Conservation (phyloP, 1,140 invertebrate species). For the Micrasema longulum region DNA sequence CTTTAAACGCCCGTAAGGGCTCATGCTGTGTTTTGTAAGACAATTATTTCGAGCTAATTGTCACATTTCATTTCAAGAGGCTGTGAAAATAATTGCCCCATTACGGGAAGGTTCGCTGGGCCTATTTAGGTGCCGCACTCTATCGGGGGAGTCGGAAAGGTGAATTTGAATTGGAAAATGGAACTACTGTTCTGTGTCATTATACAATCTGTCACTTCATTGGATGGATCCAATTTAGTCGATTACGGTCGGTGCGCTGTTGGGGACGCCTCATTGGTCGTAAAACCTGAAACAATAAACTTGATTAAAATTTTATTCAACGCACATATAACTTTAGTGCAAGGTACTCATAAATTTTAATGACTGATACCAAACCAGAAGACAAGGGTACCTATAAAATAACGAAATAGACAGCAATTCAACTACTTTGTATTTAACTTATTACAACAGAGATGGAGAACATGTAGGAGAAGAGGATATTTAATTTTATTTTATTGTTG, state of each 20-base stretch:
- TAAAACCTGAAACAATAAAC: slow-evolving; percentile 22
- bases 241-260: slow-evolving; percentile 6
- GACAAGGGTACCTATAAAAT: too few species aligned
- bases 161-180: slow-evolving; percentile 27
- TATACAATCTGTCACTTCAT: slow-evolving; percentile 32
- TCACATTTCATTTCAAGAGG: not conserved
- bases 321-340: too few species aligned
- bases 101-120: not conserved
- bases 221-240: slow-evolving; percentile 24
- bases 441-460: too few species aligned
- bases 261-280: not conserved
- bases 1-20: slow-evolving; percentile 52
- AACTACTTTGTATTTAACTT: too few species aligned
- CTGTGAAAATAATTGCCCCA: slow-evolving; percentile 8
- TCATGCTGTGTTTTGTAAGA: slow-evolving; percentile 44
- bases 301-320: slow-evolving; percentile 18
- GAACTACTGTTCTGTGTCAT: slow-evolving; percentile 30
- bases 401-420: too few species aligned
- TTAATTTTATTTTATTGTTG: too few species aligned
- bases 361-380: too few species aligned
- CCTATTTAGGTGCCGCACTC: slow-evolving; percentile 7
- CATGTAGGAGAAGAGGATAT: too few species aligned
- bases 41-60: not conserved
- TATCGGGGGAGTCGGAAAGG: not conserved
- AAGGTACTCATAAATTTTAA: too few species aligned